A percentile compares a stretch with the other conserved stretches of the same genome.
These are phyloP conservation scores for Trididemnum miniatum DNA, from an alignment of 23 tunicate species.

Conservation along the genomic window DNA sequence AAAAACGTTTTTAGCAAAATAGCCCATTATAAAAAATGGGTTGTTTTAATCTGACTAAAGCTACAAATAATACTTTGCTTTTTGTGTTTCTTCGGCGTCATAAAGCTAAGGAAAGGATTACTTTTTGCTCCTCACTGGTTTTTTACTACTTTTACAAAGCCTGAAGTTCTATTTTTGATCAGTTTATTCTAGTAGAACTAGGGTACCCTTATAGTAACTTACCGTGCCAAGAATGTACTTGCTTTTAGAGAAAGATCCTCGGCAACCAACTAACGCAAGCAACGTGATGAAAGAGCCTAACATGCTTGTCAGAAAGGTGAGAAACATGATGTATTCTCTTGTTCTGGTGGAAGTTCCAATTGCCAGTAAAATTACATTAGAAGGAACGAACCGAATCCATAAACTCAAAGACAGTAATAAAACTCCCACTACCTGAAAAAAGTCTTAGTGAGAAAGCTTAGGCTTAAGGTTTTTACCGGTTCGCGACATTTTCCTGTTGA, in stretches of 20 bases:
- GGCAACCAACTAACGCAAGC: constrained; percentile 61
- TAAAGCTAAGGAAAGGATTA: too few relatives aligned
- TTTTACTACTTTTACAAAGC: too few relatives aligned
- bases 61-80: too few relatives aligned
- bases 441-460: neutral
- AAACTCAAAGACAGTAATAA: constrained; percentile 39
- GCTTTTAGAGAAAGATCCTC: constrained; percentile 72
- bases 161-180: too few relatives aligned
- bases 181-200: too few relatives aligned
- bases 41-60: too few relatives aligned
- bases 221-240: constrained; percentile 77
- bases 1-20: too few relatives aligned
- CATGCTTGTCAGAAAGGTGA: constrained; percentile 19
- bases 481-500: too few relatives aligned
- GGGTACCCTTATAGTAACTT: too few relatives aligned
- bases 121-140: too few relatives aligned
- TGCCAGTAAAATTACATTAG: constrained; percentile 51
- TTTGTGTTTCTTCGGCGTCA: too few relatives aligned
- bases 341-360: constrained; percentile 40
- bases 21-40: too few relatives aligned
- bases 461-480: neutral
- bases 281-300: constrained; percentile 40
- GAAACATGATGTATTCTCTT: constrained; percentile 18
- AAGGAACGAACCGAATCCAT: constrained; percentile 68
- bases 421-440: constrained; percentile 45